Conservation (phyloP, 2,888 invertebrate species). For the Ditula angustiorana region DNA sequence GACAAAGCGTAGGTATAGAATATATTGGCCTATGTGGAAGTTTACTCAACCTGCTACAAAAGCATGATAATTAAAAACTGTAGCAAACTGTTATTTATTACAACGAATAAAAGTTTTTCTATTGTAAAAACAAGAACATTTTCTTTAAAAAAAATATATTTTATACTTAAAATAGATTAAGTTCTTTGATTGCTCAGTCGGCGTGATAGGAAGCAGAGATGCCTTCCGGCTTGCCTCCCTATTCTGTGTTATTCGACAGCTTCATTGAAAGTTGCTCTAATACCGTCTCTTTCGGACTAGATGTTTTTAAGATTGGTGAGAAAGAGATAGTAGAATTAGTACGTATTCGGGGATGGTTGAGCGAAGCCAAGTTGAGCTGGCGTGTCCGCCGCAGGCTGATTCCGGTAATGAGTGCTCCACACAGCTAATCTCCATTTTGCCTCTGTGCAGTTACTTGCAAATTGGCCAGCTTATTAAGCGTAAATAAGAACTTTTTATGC, state of each 20-base stretch:
- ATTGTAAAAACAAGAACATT: background rate
- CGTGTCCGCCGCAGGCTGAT: constrained; percentile 21
- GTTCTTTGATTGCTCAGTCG: constrained; percentile 34
- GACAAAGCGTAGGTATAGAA: too few relatives aligned
- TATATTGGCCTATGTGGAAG: too few relatives aligned
- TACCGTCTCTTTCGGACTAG: constrained; percentile 11
- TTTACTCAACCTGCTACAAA: too few relatives aligned
- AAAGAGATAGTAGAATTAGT: background rate
- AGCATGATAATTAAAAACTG: too few relatives aligned
- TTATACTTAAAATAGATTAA: constrained; percentile 27
- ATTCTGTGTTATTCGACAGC: background rate
- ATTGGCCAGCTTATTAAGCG: constrained; percentile 36
- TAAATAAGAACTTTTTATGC: constrained; percentile 15
- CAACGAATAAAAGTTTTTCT: too few relatives aligned
- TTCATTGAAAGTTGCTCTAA: background rate
- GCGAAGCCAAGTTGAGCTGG: background rate
- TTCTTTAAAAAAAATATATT: constrained; percentile 3
- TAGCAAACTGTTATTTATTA: too few relatives aligned
- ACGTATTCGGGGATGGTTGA: background rate
- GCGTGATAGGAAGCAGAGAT: constrained; percentile 29
- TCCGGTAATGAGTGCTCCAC: constrained; percentile 33
- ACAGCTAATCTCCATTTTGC: constrained; percentile 35
- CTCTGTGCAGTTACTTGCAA: constrained; percentile 36
- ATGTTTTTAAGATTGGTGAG: background rate
- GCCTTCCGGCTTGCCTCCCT: constrained; percentile 16